Evolutionary conservation across 2,888 invertebrate genomes (phyloP), one percentile per base, ranked within the genome.

Genomic region (Conus canariensis): DNA sequence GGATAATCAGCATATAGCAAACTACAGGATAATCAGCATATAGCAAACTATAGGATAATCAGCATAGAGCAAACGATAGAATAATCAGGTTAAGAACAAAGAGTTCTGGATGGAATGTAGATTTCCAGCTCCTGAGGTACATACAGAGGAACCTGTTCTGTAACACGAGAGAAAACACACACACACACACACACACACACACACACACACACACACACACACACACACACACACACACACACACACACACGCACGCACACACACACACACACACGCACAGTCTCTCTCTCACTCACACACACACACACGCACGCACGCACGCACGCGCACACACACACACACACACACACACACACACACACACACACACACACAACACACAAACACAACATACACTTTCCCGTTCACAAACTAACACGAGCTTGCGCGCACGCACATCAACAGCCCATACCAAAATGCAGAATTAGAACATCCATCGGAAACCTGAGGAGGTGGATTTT

Each of bases 361-460:
- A n/a, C 74, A 74, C 74, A n/a, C 74, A 74, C 74, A n/a, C 74
- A 74, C 74, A 74, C 74, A n/a, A n/a, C 74, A 74, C 74, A 74
- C 74, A 74, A 8, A 74, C 19, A 74, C 19, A 74, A 8, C 8
- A 9, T 12, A n/a, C 74, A 74, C 12, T 16, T 22, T 9, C 74
- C 10, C 74, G 19, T 22, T 9, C 74, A 12, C 74, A n/a, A 12
- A n/a, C 74, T 9, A 1, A 74, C 74, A 74, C 74, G 19, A 12
- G 19, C 74, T 16, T 22, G 19, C 74, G 19, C 16, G 19, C 74
- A 12, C 74, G 19, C 74, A 74, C 74, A 3, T 22, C 10, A 1
- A 74, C 16, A 74, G 1, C 10, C 22, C 22, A 8, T 10, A 74
- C 12, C 10, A 16, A 2, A 45, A 45, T 45, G 45, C 45, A 4